phyloP scores from a whole-genome alignment of 2,797 vertebrate genomes.

The Zenarchopterus dispar region DNA sequence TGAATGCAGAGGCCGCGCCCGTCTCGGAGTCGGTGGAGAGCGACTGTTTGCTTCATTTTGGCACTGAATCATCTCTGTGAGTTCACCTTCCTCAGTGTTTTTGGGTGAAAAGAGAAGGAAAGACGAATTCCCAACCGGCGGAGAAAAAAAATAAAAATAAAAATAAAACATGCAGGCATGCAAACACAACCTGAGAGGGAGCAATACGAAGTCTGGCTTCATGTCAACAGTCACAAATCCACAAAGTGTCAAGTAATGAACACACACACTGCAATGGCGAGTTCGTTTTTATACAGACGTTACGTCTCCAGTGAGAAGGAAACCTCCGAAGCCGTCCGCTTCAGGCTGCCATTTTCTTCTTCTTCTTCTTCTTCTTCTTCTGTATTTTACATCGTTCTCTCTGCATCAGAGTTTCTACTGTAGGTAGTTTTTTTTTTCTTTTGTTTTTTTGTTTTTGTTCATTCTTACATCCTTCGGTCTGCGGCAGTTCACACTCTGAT shows the following conservation, averaged over 20 bases:
- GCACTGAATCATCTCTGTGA: constrained; percentile 58
- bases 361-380: constrained; percentile 50
- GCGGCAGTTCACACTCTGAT: constrained; percentile 90
- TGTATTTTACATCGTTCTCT: constrained; percentile 61
- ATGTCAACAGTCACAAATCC: constrained; percentile 76
- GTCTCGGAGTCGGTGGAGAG: constrained; percentile 43
- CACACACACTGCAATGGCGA: constrained; percentile 70
- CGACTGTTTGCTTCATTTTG: constrained; percentile 65
- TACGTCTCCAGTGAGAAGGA: constrained; percentile 44
- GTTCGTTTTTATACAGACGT: constrained; percentile 61
- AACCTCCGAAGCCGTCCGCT: constrained; percentile 45
- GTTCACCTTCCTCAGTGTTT: constrained; percentile 35
- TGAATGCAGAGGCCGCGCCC: constrained; percentile 41
- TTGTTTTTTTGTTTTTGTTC: constrained; percentile 21
- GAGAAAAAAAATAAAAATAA: constrained; percentile 30
- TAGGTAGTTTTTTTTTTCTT: constrained; percentile 60
- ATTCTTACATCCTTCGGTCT: not conserved
- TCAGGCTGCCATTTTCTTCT: constrained; percentile 39
- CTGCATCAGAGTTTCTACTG: constrained; percentile 53
- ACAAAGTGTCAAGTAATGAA: constrained; percentile 79
- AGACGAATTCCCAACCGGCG: constrained; percentile 69
- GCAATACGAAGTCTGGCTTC: constrained; percentile 76
- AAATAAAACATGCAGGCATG: constrained; percentile 85
- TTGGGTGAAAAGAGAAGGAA: constrained; percentile 40
- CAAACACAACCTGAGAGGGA: constrained; percentile 85